A percentile compares a stretch with the other conserved stretches of the same genome.
Evolutionary conservation across 2,888 invertebrate genomes (phyloP).

Genomic region (Agonum fuliginosum): DNA sequence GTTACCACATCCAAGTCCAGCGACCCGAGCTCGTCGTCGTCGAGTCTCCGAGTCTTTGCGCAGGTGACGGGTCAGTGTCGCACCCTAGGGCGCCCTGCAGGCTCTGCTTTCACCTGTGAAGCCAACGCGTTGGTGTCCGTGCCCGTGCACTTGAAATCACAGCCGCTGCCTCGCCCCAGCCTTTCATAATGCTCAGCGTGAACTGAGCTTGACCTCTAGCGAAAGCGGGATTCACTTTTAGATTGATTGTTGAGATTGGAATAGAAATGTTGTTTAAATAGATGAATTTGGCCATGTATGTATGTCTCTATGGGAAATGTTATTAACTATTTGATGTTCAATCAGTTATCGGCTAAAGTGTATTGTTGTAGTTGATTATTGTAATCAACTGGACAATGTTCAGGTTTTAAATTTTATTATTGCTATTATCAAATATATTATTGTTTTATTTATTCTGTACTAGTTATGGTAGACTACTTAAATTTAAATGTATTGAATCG

Average conservation of each 20-base stretch:
- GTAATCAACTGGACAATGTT: too few species aligned
- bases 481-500: too few species aligned
- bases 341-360: too few species aligned
- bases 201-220: slow-evolving; percentile 31
- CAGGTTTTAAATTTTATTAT: too few species aligned
- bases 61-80: neutral
- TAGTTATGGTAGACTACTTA: too few species aligned
- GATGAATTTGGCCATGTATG: too few species aligned
- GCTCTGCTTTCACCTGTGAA: slow-evolving; percentile 47
- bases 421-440: too few species aligned
- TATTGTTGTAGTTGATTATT: too few species aligned
- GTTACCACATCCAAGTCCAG: neutral
- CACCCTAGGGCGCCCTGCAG: neutral
- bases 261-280: too few species aligned
- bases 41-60: neutral
- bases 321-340: too few species aligned
- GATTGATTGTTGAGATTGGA: slow-evolving; percentile 27
- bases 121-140: slow-evolving; percentile 39
- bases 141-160: slow-evolving; percentile 41
- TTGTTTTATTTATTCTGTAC: too few species aligned
- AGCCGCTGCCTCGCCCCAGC: neutral
- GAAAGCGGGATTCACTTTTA: slow-evolving; percentile 29
- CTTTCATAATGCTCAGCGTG: slow-evolving; percentile 29
- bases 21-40: neutral
- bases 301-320: too few species aligned